Evolutionary conservation across 2,113 vertebrate species (phyloP).

Genomic region (Kryptolebias marmoratus): DNA sequence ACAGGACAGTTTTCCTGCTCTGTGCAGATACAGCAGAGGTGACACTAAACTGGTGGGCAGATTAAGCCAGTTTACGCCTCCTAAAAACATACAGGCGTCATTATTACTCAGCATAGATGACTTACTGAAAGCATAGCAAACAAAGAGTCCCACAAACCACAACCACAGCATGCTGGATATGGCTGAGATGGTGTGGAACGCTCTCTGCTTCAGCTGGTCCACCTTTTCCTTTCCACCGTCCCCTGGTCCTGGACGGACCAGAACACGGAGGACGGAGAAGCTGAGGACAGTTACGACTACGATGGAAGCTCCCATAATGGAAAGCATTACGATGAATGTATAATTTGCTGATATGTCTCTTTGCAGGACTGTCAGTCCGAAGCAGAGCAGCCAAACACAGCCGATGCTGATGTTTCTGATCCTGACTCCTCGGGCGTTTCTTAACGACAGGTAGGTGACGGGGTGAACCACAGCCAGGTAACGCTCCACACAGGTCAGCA

Average conservation of each 20-base stretch:
- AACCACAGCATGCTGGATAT: not conserved
- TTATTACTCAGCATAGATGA: not conserved
- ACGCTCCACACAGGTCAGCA: conserved; percentile 38
- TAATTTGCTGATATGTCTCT: not conserved
- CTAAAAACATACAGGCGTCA: not conserved
- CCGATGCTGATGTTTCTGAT: conserved; percentile 19
- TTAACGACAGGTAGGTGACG: conserved; percentile 27
- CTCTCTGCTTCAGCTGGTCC: conserved; percentile 18
- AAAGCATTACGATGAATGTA: rapidly evolving
- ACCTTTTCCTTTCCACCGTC: not conserved
- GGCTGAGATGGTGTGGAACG: not conserved
- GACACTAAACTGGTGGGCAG: not conserved
- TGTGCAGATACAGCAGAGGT: conserved; percentile 7
- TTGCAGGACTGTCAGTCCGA: rapidly evolving
- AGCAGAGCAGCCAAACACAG: conserved; percentile 23
- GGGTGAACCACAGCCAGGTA: conserved; percentile 53
- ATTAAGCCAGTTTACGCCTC: not conserved
- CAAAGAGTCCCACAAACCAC: not conserved
- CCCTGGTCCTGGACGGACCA: not conserved
- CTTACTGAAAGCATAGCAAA: rapidly evolving
- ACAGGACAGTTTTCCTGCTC: not conserved
- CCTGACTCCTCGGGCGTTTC: not conserved
- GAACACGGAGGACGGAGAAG: not conserved
- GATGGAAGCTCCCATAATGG: rapidly evolving
- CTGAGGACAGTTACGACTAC: conserved; percentile 6